Conservation (phyloP, 30 jellyfish, hydroid and myxozoan genomes). For the Aurelia sp. region DNA sequence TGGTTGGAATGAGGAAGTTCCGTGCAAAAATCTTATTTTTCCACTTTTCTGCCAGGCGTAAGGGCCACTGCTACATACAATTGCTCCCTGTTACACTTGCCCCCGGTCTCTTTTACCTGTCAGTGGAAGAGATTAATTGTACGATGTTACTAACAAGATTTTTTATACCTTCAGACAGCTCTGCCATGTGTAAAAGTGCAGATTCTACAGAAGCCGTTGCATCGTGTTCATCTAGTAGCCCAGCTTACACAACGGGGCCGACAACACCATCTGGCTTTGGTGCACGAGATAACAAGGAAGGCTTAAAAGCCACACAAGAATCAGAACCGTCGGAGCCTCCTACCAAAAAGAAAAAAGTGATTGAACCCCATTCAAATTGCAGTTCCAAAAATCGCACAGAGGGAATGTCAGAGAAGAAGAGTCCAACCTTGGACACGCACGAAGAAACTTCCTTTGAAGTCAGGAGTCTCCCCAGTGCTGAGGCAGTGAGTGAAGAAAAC, state of each 20-base stretch:
- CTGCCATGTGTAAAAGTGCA: too few species aligned
- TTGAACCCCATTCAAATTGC: too few species aligned
- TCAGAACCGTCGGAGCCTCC: slow-evolving; percentile 34
- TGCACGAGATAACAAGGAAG: slow-evolving; percentile 1
- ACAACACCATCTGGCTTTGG: not conserved
- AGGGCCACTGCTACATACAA: too few species aligned
- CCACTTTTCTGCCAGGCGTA: too few species aligned
- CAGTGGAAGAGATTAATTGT: too few species aligned
- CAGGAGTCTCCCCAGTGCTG: not conserved
- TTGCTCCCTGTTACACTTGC: too few species aligned
- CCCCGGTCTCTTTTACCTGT: too few species aligned
- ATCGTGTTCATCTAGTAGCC: not conserved
- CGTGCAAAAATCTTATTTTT: too few species aligned
- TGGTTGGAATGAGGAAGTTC: too few species aligned
- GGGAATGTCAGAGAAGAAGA: not conserved
- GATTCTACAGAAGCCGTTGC: not conserved
- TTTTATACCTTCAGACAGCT: too few species aligned
- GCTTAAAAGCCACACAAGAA: not conserved
- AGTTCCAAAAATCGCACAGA: too few species aligned
- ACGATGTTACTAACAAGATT: too few species aligned
- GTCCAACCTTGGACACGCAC: not conserved
- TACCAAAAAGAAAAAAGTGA: slow-evolving; percentile 10
- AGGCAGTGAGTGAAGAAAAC: not conserved
- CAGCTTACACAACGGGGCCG: not conserved
- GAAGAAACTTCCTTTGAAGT: not conserved